Base-by-base conservation (phyloP, 2,113 vertebrate genomes). In the Cricetomys ansorgei region DNA sequence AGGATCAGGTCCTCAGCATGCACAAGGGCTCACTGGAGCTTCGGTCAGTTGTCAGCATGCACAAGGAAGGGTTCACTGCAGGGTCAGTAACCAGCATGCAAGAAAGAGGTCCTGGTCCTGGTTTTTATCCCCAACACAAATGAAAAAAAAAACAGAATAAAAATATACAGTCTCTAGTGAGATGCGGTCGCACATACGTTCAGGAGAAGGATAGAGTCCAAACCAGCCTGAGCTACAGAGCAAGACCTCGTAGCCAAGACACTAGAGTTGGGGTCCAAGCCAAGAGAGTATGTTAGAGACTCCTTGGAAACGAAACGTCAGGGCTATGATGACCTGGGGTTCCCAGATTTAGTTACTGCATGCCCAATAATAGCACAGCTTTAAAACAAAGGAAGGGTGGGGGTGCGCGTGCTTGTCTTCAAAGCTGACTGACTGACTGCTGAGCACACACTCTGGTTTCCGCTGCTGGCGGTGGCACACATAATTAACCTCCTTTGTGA, bases 381-480 rank as follows among this genome's bases (percentile, higher is more conserved):
- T 95, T 97, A 94, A 96, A 95, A 96, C 90, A 95, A 94, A 96
- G 96, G 96, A 98, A 97, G 95, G 69, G 3, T 21, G 62, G 87
- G 77, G n/a, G n/a, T 94, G 88, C 76, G 84, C 27, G 3, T 65
- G 53, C 79, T 94, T 97, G 76, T 92, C 94, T 94, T 95, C 97
- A 76, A 96, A 90, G 85, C 79, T 65, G 69, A 17, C 84, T 97
- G 94, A n/a, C n/a, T n/a, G n/a, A 17, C 84, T 97, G 94, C 96
- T 97, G 90, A 96, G 75, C 64, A 73, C 84, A 96, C 84, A 93
- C 80, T 94, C 91, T 59, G 7, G 50, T 94, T 94, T 95, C 75
- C 79, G 93, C 89, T 80, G 79, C 53, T 62, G 45, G 7, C 94
- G 93, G 93, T 11, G 83, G 84, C 69, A 88, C 59, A 62, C 53